Evolutionary conservation across 2,113 vertebrate species (phyloP), one percentile per base, ranked within the genome.

Genomic region (Sminthopsis crassicaudata): DNA sequence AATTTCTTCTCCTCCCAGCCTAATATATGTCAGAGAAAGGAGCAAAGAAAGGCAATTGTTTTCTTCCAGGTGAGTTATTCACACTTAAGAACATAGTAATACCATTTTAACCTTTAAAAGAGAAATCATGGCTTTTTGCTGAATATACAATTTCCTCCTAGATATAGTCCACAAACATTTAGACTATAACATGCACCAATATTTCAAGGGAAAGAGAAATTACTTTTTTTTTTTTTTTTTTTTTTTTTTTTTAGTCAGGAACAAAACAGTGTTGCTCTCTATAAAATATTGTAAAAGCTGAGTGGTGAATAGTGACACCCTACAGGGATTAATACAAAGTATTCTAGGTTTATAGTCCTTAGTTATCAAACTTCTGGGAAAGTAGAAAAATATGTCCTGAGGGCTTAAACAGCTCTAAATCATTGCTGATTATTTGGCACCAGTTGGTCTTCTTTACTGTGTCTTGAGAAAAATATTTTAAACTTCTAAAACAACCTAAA

Each of bases 281-380:
- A 96, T 96, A 98, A 98, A 98, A 96, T 93, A 93, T 30, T 93
- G 96, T 90, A 94, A 57, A 90, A 97, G 91, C 96, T 91, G 91
- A 97, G 52, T 93, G 93, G 30, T 93, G 97, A 98, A 97, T 84
- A 93, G 92, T 94, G 98, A 97, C 93, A 97, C 94, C 93, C 97
- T 98, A 92, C 8, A 92, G 96, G 96, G 97, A 97, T 92, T 97
- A 97, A 95, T 90, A 96, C 91, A 95, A 95, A 97, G 95, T 84
- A 96, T 95, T 94, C 96, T 92, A 97, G 96, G 93, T 97, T 98
- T 98, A 98, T 96, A 94, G 96, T 93, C 95, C 94, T 98, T 95
- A 67, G 48, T 97, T 98, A 98, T 98, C 96, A 97, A 96, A 96
- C 95, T 97, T 95, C 94, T 97, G 96, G 96, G 93, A 94, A 98